These are phyloP conservation scores for Sericinus montela DNA, from an alignment of 2,888 invertebrate genomes.

Conservation along the genomic window DNA sequence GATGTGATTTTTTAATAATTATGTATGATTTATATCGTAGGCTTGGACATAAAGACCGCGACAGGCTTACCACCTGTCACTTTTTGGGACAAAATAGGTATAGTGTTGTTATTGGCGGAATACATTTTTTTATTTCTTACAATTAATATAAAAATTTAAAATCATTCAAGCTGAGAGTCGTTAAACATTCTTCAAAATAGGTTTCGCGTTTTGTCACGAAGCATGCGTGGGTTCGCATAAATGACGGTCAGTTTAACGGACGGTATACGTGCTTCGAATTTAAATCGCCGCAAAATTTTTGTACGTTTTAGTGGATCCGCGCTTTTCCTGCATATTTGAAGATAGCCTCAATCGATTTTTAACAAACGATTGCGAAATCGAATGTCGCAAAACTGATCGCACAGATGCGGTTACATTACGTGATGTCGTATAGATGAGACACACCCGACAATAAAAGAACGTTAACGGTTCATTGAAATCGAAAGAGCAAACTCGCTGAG, in stretches of 20 bases:
- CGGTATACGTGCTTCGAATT: conserved; percentile 49
- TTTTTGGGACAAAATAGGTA: too few relatives aligned
- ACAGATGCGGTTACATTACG: conserved; percentile 47
- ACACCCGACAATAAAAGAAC: conserved; percentile 55
- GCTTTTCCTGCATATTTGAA: background rate
- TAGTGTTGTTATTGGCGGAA: too few relatives aligned
- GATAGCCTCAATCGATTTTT: conserved; percentile 9
- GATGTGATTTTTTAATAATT: too few relatives aligned
- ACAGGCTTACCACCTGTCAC: too few relatives aligned
- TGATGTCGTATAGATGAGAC: conserved; percentile 58
- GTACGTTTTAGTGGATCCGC: conserved; percentile 8
- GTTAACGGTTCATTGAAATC: conserved; percentile 78
- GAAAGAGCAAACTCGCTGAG: conserved; percentile 57
- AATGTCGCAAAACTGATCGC: conserved; percentile 14
- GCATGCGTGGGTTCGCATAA: conserved; percentile 53
- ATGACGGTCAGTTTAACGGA: conserved; percentile 48
- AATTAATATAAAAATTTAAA: too few relatives aligned
- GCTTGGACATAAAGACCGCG: too few relatives aligned
- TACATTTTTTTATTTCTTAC: too few relatives aligned
- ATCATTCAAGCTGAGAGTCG: conserved; percentile 5
- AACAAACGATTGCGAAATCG: conserved; percentile 6
- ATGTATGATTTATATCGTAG: too few relatives aligned
- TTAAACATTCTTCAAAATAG: conserved; percentile 19
- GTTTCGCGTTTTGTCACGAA: conserved; percentile 31
- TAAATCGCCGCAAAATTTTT: conserved; percentile 35